Base-by-base conservation (phyloP, 2,888 invertebrate genomes). In the Trichopoda pennipes region DNA sequence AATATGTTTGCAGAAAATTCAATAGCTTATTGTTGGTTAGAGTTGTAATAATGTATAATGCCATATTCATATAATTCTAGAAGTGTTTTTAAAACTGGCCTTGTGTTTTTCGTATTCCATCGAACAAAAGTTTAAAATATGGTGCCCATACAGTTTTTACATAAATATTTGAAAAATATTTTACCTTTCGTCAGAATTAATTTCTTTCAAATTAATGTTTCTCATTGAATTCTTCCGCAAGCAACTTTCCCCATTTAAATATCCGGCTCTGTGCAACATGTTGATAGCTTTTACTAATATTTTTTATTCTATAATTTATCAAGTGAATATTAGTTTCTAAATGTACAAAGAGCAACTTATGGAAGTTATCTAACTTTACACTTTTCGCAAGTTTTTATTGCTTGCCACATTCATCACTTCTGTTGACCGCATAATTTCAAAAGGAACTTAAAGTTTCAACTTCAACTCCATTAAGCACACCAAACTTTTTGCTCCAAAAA, bases 391-490 rank as follows among this genome's bases (percentile, higher is more conserved):
- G 69, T 81, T 78, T 82, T 75, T 82, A 78, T 82, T 82, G 78
- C 78, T 82, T 70, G 49, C 78, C 78, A 75, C 81, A 82, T 79
- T 79, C 78, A 82, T 82, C 82, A 82, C 82, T 82, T 75, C 64
- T 75, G 70, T 81, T 78, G 81, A 75, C 78, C 78, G 82, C 82
- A 82, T 75, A 79, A 75, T 82, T 82, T 75, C 55, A 51, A 72
- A 82, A 82, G 70, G 78, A 75, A 81, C 73, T 81, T 70, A 70
- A 72, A 82, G 78, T 79, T 79, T 70, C 64, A 47, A 78, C 78
- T 82, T 82, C 82, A 68, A 82, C 82, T 82, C 82, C 82, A 82
- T 82, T 82, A 82, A 79, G 75, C 78, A 82, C 70, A 79, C 75
- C 70, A 58, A 82, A 82, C 70, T 79, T 82, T 69, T 28, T 9